Evolutionary conservation across 2,888 invertebrate species (phyloP).

Genomic region (Xestoiulus laeticollis): DNA sequence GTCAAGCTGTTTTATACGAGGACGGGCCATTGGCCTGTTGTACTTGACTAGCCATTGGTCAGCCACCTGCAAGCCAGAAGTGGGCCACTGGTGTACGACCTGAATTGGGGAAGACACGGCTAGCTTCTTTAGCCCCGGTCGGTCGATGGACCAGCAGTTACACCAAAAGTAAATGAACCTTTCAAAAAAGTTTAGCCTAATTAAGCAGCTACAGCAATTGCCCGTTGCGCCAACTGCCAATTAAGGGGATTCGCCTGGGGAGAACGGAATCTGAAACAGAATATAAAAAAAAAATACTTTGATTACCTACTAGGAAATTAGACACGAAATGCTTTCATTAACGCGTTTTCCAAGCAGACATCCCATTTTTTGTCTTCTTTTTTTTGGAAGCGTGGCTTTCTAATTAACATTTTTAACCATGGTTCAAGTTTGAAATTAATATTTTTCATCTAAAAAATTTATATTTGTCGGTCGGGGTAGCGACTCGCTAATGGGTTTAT

Average conservation of each 20-base stretch:
- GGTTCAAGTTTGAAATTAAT: neutral
- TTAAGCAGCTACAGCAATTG: slow-evolving; percentile 8
- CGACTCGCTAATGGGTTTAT: neutral
- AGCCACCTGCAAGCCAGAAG: slow-evolving; percentile 17
- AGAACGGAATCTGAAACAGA: neutral
- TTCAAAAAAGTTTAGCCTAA: slow-evolving; percentile 43
- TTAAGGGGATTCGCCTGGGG: neutral
- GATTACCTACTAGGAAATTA: neutral
- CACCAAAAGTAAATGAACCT: slow-evolving; percentile 30
- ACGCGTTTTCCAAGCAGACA: slow-evolving; percentile 1
- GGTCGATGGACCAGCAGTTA: slow-evolving; percentile 13
- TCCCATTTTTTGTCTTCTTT: neutral
- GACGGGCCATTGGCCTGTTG: slow-evolving; percentile 32
- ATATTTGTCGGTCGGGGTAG: neutral
- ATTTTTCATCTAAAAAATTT: neutral
- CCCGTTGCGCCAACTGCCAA: slow-evolving; percentile 9
- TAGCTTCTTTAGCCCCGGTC: slow-evolving; percentile 31
- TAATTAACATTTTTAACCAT: neutral
- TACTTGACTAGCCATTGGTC: slow-evolving; percentile 41
- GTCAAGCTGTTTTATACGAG: neutral
- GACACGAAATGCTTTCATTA: slow-evolving; percentile 1
- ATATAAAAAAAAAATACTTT: neutral
- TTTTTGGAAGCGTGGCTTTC: neutral
- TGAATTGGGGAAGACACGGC: slow-evolving; percentile 20
- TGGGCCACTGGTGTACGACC: slow-evolving; percentile 40